Percentiles rank a stretch among this genome's conserved stretches.
These are phyloP conservation scores for Centruroides vittatus DNA, from an alignment of 1,140 invertebrate species.

Conservation along the genomic window DNA sequence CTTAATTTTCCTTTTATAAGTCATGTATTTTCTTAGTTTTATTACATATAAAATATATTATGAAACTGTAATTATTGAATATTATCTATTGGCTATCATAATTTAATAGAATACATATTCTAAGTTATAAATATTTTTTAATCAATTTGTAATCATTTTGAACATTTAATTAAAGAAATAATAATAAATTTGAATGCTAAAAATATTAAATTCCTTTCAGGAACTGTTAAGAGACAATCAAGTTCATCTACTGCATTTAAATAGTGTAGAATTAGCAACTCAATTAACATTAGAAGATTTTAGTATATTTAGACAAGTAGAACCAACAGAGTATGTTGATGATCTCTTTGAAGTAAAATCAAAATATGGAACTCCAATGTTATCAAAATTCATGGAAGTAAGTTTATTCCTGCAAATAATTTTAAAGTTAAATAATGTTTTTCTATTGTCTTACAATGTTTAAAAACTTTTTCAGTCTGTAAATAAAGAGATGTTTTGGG, in stretches of 20 bases:
- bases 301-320: conserved; percentile 91
- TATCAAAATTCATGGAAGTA: conserved; percentile 78
- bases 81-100: no score
- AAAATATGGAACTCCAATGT: conserved; percentile 83
- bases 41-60: no score
- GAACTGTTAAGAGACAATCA: conserved; percentile 86
- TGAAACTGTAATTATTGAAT: no score
- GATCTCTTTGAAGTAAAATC: conserved; percentile 84
- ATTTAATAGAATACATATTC: no score
- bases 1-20: no score
- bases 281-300: conserved; percentile 92
- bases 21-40: no score
- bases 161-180: no score
- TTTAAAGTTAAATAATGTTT: no score
- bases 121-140: no score
- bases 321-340: conserved; percentile 95
- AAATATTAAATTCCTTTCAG: conserved; percentile 19
- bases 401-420: conserved; percentile 2
- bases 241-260: conserved; percentile 86
- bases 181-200: no score
- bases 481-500: conserved; percentile 99
- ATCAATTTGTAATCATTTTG: no score
- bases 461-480: conserved; percentile 46
- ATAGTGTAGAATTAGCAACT: conserved; percentile 89
- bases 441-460: neutral